These are phyloP conservation scores for Spodoptera picta DNA, from an alignment of 2,888 invertebrate genomes.

Conservation along the genomic window DNA sequence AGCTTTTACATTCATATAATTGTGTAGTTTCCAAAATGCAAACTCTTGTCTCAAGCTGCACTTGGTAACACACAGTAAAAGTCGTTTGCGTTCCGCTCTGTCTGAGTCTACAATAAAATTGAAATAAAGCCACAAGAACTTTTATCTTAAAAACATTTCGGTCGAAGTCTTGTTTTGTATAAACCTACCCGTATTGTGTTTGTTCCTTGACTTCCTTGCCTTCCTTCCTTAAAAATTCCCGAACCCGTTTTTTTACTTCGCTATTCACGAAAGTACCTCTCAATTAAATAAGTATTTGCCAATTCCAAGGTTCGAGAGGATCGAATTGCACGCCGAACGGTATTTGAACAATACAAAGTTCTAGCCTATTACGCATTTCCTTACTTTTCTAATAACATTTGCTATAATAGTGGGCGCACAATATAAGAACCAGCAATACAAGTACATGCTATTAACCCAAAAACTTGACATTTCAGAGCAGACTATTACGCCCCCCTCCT, in stretches of 20 bases:
- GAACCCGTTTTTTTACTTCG: conserved; percentile 14
- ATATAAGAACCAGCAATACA: conserved; percentile 22
- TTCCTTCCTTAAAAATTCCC: conserved; percentile 25
- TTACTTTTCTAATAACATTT: conserved; percentile 25
- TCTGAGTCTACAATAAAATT: conserved; percentile 33
- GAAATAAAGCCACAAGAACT: conserved; percentile 33
- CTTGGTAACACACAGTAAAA: conserved; percentile 31
- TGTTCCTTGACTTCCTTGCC: conserved; percentile 20
- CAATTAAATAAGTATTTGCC: conserved; percentile 41
- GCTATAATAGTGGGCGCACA: conserved; percentile 12
- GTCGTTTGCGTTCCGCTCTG: conserved; percentile 29
- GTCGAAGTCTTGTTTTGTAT: conserved; percentile 14
- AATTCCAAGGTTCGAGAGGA: conserved; percentile 18
- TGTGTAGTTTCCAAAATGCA: conserved; percentile 37
- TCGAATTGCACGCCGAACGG: conserved; percentile 12
- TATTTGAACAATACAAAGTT: conserved; percentile 26
- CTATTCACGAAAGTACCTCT: conserved; percentile 27
- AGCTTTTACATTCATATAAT: conserved; percentile 35
- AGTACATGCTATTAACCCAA: conserved; percentile 54
- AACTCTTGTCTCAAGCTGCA: conserved; percentile 35
- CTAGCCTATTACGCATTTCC: conserved; percentile 22
- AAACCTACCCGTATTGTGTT: conserved; percentile 25
- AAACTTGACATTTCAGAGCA: conserved; percentile 53
- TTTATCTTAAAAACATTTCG: conserved; percentile 35
- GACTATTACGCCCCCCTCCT: conserved; percentile 50